A percentile compares a stretch with the other conserved stretches of the same genome.
Conservation (phyloP, 2,888 invertebrate genomes). For the Apodemia zela region DNA sequence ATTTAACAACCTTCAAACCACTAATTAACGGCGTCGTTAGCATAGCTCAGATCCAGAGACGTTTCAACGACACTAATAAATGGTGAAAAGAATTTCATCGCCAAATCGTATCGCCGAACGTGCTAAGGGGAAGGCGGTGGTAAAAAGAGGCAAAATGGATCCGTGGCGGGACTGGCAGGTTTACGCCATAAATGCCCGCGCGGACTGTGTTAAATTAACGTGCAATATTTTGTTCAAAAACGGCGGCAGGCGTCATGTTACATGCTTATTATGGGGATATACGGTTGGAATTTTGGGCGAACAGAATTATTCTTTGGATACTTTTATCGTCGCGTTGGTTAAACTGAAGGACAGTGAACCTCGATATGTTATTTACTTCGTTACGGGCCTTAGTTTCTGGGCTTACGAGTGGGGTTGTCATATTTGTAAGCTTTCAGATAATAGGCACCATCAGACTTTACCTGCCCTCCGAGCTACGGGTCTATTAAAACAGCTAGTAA, state of each 20-base stretch:
- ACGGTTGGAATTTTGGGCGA: conserved; percentile 38
- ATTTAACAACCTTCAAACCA: conserved; percentile 2
- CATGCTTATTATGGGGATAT: conserved; percentile 58
- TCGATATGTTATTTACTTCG: no score
- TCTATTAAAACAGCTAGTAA: no score
- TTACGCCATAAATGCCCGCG: conserved; percentile 62
- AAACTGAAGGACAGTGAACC: no score
- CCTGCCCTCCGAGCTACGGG: no score
- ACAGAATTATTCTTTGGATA: conserved; percentile 20
- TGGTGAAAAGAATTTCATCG: conserved; percentile 17
- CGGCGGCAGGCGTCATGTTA: conserved; percentile 72
- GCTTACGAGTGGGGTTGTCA: no score
- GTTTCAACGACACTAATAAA: conserved; percentile 1
- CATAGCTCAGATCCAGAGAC: neutral
- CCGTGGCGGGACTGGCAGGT: conserved; percentile 27
- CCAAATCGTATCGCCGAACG: conserved; percentile 18
- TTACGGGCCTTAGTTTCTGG: no score
- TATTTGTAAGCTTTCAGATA: no score
- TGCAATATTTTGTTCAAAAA: conserved; percentile 77
- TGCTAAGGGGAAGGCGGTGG: conserved; percentile 27
- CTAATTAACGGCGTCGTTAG: conserved; percentile 15
- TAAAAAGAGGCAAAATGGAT: conserved; percentile 42
- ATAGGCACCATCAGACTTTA: no score
- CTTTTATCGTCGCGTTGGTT: neutral
- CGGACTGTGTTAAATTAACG: conserved; percentile 73